Base-by-base conservation (phyloP, 2,113 vertebrate genomes). In the Rhegmatorhina hoffmannsi region DNA sequence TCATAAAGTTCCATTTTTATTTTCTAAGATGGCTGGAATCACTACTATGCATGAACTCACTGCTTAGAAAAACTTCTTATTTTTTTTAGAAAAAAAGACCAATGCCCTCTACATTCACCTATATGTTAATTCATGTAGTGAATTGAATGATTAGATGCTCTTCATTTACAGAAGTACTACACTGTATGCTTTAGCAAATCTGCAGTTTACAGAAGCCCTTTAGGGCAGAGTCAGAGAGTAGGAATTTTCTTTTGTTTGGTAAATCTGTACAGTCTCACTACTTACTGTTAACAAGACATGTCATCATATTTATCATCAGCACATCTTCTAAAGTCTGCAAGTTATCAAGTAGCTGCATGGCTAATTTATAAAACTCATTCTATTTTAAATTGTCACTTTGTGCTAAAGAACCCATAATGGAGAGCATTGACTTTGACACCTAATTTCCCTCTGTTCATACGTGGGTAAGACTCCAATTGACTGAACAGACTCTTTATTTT, bases 211-310 rank as follows among this genome's bases (percentile, higher is more conserved):
- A 70, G 59, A 56, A 87, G 20, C 20, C 20, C 46, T 81, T 85
- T 13, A 66, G 38, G 55, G 49, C 38, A 78, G n/a, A 34, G 21
- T 66, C 56, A 53, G 7, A 67, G 16, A 84, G 28, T 19, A 86
- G 50, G 64, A 76, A 74, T 83, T 96, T 78, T 91, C 50, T 82
- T 91, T 93, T 79, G 68, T 91, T 80, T 87, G 59, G 75, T 56
- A 93, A 91, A 89, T 84, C 58, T 59, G 69, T 59, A 86, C 46
- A 87, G 44, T 34, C 52, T 88, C 50, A 38, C 50, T 79, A 67
- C 66, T 83, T 89, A 58, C 34, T 80, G 33, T 44, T 92, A 83
- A 90, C 67, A 84, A 59, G 92, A 93, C 92, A 73, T 92, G 92
- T 79, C 77, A 84, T 50, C 29, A 24, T 74, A 83, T 83, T 94